Evolutionary conservation across 2,113 vertebrate species (phyloP).

Genomic region (Neoarius graeffei): DNA sequence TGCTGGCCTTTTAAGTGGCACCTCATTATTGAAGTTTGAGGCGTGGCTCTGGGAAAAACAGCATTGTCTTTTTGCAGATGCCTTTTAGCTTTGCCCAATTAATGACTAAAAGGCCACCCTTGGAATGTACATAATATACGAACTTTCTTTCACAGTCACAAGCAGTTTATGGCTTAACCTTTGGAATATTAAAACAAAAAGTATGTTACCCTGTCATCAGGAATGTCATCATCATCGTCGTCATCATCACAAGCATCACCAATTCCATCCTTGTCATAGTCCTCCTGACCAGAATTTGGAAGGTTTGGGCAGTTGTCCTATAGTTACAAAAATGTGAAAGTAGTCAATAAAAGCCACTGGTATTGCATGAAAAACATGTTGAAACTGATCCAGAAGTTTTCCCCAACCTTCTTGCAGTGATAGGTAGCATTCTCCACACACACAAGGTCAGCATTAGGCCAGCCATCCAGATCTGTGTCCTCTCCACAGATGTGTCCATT

Average conservation of each 20-base stretch:
- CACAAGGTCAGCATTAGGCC: slow-evolving; percentile 92
- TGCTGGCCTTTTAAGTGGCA: slow-evolving; percentile 59
- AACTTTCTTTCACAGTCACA: neutral
- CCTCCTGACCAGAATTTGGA: slow-evolving; percentile 98
- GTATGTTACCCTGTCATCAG: slow-evolving; percentile 85
- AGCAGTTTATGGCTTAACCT: neutral
- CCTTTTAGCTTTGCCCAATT: slow-evolving; percentile 54
- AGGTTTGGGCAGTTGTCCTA: slow-evolving; percentile 98
- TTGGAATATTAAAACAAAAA: neutral
- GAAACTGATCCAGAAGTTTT: neutral
- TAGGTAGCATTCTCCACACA: slow-evolving; percentile 98
- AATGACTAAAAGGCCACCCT: slow-evolving; percentile 53
- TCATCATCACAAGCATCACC: slow-evolving; percentile 96
- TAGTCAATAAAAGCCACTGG: neutral
- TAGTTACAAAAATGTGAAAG: slow-evolving; percentile 33
- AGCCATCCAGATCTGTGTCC: slow-evolving; percentile 95
- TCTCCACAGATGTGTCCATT: slow-evolving; percentile 97
- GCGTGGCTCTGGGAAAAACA: slow-evolving; percentile 61
- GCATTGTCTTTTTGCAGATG: slow-evolving; percentile 63
- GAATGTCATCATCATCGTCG: slow-evolving; percentile 92
- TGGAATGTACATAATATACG: neutral
- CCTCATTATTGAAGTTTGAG: slow-evolving; percentile 66
- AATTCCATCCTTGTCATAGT: slow-evolving; percentile 94
- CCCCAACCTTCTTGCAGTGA: slow-evolving; percentile 91
- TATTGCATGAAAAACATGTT: neutral